Base-by-base conservation (phyloP, 1,140 invertebrate genomes). In the Tetraneura akinire region DNA sequence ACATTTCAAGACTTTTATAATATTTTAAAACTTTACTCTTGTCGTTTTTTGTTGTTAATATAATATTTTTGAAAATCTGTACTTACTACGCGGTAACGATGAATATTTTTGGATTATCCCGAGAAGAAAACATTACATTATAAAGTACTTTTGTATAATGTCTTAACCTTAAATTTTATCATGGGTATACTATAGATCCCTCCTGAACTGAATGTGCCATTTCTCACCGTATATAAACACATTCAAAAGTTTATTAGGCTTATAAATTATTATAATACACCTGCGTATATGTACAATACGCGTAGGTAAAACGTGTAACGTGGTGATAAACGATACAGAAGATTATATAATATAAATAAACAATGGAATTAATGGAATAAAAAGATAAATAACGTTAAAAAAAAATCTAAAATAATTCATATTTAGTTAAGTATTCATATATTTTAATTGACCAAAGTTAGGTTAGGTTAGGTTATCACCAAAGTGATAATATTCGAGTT, bases 41-140 rank as follows among this genome's bases (percentile, higher is more conserved):
- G 3, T 66, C 11, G 64, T 68, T 10, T 45, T 68, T 14, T 13
- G 64, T 45, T 45, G 64, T 68, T 68, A 21, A 66, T 45, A n/a
- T 45, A 16, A 45, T 45, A 45, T 68, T 45, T 45, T 68, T 45
- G 42, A 68, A 68, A n/a, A 68, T 23, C 37, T 21, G 62, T 37
- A 37, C 62, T 66, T 45, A 21, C 13, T 6, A 8, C 11, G 21
- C 21, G 13, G 21, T 21, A 45, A 68, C 21, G 64, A 0, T 68
- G 64, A 68, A 68, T 68, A 68, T 68, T 68, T 68, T 16, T 45
- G 37, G 64, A 68, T 68, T 68, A 68, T 32, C 21, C 64, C 1
- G 37, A 6, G 64, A 45, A 68, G 14, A 42, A 45, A 68, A 45
- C 32, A 32, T 64, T 9, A n/a, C 32, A 11, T 66, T 18, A 21